phyloP scores from a whole-genome alignment of 1,140 invertebrate genomes.

The Aphaenogaster floridana region DNA sequence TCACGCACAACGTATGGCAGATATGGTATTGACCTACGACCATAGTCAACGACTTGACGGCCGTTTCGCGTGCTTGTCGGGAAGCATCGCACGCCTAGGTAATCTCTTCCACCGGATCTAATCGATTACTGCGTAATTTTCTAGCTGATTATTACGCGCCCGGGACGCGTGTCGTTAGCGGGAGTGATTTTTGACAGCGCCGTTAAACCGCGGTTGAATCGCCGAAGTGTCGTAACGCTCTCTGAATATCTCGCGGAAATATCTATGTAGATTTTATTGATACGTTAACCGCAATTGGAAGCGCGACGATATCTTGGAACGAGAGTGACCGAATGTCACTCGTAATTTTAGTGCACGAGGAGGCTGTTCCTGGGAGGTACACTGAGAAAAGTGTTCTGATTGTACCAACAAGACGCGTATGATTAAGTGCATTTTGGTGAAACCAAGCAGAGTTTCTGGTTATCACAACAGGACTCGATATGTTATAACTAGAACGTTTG shows the following conservation, averaged over 20 bases:
- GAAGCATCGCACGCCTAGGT: slow-evolving; percentile 41
- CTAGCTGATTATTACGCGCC: slow-evolving; percentile 50
- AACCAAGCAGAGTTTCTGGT: too few relatives aligned
- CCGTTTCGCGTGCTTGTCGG: slow-evolving; percentile 58
- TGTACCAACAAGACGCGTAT: too few relatives aligned
- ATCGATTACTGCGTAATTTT: slow-evolving; percentile 60
- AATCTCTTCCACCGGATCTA: slow-evolving; percentile 61
- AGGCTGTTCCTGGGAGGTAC: background rate
- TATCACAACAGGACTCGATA: too few relatives aligned
- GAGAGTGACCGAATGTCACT: background rate
- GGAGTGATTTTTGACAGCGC: slow-evolving; percentile 41
- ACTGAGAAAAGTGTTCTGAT: too few relatives aligned
- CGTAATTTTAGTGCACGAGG: background rate
- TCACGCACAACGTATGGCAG: slow-evolving; percentile 4
- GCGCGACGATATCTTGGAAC: background rate
- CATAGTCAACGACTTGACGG: slow-evolving; percentile 62
- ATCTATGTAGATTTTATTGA: background rate
- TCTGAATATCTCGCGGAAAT: background rate
- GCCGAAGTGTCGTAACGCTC: background rate
- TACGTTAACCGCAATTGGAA: background rate
- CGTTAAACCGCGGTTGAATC: background rate
- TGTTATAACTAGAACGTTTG: too few relatives aligned
- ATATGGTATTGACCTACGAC: slow-evolving; percentile 63
- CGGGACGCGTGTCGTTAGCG: slow-evolving; percentile 22
- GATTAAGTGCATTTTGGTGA: too few relatives aligned